Evolutionary conservation across 1,140 invertebrate species (phyloP), one percentile per base, ranked within the genome.

Genomic region (Tetramorium alpestre): DNA sequence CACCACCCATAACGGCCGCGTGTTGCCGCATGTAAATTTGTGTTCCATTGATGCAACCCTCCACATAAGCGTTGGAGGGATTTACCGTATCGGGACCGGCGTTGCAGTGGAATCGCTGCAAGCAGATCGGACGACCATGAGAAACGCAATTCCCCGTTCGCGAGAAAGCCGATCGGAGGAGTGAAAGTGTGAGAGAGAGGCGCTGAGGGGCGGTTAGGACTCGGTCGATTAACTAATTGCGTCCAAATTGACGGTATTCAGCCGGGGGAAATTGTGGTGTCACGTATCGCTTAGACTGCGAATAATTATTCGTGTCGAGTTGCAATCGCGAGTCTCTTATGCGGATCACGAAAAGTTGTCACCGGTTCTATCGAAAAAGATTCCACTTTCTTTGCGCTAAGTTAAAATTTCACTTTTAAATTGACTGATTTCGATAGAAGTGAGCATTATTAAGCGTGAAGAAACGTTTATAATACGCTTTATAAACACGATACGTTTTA

Each of bases 1-100:
- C 96, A 22, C 96, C 97, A 60, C 98, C 98, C 77, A 99, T 96
- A 54, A 98, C 96, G 2, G 97, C 96, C 2, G 98, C 98, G 93
- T 98, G 97, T 86, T 97, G 96, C 84, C 97, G 96, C 88, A 98
- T 96, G 92, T 97, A 97, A 44, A 96, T 95, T 80, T 96, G 96
- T 18, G 97, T 97, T 76, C 96, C 96, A 85, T 96, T 96, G 25
- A 97, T 95, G 92, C 98, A 98, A 25, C 98, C 98, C 25, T 96
- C 96, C 84, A 95, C 96, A 92, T 97, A 97, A 72, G 97, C 96
- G 51, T 97, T 98, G 18, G 96, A 94, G 93, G 90, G 96, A 94
- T 94, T 97, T 25, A 92, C 87, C 1, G 92, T 89, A 54, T 95
- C 95, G 91, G 96, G 93, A 86, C 96, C 96, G 85, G 95, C 92